Base-by-base conservation (phyloP, 2,888 invertebrate species). In the Dicyrtoma fusca region DNA sequence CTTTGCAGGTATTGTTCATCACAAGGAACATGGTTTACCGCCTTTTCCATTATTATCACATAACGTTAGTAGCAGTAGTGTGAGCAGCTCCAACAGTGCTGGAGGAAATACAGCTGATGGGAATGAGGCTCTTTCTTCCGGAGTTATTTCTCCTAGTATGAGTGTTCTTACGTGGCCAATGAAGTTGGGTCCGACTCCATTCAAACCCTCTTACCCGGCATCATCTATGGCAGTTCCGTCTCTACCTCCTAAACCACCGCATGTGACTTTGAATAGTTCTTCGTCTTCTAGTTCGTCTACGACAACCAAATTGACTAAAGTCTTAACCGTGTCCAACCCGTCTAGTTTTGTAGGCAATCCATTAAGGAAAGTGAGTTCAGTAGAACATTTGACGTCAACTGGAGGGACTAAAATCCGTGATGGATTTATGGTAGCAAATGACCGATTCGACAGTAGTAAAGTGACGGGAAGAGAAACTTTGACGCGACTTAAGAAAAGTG, bases 401-500 rank as follows among this genome's bases (percentile, higher is more conserved):
- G 34, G 34, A 34, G 34, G 34, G 26, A 25, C 53, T 1, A 66
- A 66, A 25, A 11, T 23, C 25, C 4, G 71, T 65, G 64, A 74
- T 53, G 34, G n/a, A 17, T 42, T n/a, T 14, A 61, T 42, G n/a
- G 17, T n/a, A 8, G 64, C 69, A 55, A 42, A 74, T 65, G 70
- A 73, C 61, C 53, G 65, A 69, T 44, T 81, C 72, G 81, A 81
- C 47, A 77, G 75, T 65, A 72, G 74, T 61, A 80, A 79, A 74
- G 76, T 79, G 13, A 72, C 81, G 26, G 74, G 75, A 19, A 84
- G 83, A 78, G 83, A 83, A 10, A 82, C 84, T 61, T 81, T 84
- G 23, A 85, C 85, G 77, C 83, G 85, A 79, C 81, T 85, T 72
- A 85, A 85, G 80, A 84, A 84, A 62, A 64, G 69, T 17, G 65